Evolutionary conservation across 2,113 vertebrate species (phyloP).

Genomic region (Callospermophilus lateralis): DNA sequence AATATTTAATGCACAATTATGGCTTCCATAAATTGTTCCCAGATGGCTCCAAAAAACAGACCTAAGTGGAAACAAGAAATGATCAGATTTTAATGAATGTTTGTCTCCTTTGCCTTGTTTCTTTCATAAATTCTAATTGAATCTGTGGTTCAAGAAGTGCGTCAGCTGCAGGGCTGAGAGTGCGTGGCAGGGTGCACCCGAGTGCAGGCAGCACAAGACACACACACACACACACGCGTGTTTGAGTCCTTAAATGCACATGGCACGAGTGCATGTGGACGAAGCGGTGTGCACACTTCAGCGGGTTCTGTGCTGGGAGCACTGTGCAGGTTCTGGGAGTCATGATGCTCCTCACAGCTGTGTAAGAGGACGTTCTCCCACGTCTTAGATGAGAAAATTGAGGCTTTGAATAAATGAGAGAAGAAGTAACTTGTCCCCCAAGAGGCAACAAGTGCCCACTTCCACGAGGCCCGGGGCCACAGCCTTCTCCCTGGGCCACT

Average conservation of each 20-base stretch:
- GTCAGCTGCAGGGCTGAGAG: background rate
- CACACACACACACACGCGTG: fast-evolving
- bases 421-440: background rate
- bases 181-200: too few species aligned
- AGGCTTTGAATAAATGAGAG: background rate
- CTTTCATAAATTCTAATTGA: conserved; percentile 49
- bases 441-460: fast-evolving
- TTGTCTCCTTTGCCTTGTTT: conserved; percentile 48
- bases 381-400: background rate
- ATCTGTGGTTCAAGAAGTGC: background rate
- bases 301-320: background rate
- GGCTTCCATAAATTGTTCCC: conserved; percentile 70
- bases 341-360: fast-evolving
- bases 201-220: too few species aligned
- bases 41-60: conserved; percentile 50
- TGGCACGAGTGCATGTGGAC: fast-evolving
- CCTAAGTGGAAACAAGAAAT: conserved; percentile 59
- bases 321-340: fast-evolving
- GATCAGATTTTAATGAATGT: conserved; percentile 66
- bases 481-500: fast-evolving
- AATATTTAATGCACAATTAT: conserved; percentile 65
- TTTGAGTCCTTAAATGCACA: fast-evolving
- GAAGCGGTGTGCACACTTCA: fast-evolving
- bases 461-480: fast-evolving
- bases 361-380: background rate